Evolutionary conservation across 1,140 invertebrate species (phyloP).

Genomic region (Nymphalis io): DNA sequence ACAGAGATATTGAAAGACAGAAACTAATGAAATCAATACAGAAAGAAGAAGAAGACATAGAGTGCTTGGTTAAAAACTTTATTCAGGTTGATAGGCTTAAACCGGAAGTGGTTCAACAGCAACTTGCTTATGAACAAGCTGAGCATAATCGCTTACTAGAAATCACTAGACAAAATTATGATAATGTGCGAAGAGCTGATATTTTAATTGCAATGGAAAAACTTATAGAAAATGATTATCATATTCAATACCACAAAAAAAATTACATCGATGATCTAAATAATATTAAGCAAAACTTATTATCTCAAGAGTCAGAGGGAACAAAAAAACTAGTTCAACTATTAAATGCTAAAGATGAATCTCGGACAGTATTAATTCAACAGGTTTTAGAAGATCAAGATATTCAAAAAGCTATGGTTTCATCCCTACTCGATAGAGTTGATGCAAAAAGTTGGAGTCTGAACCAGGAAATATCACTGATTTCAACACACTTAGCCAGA

Average conservation of each 20-base stretch:
- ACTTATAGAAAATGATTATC: constrained; percentile 83
- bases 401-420: constrained; percentile 87
- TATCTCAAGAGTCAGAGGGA: constrained; percentile 79
- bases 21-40: constrained; percentile 82
- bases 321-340: constrained; percentile 82
- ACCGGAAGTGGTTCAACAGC: constrained; percentile 82
- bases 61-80: constrained; percentile 84
- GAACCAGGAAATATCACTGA: constrained; percentile 88
- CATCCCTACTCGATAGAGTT: constrained; percentile 86
- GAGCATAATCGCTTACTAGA: constrained; percentile 83
- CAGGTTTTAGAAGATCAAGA: constrained; percentile 85
- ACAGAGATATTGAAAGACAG: constrained; percentile 83
- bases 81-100: constrained; percentile 81
- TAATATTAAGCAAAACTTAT: constrained; percentile 81
- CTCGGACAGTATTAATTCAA: constrained; percentile 81
- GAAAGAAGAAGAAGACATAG: constrained; percentile 84
- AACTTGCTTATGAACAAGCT: constrained; percentile 84
- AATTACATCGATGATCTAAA: constrained; percentile 82
- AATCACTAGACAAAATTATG: constrained; percentile 79
- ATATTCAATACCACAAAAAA: constrained; percentile 81
- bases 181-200: constrained; percentile 78
- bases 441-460: constrained; percentile 89
- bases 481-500: constrained; percentile 87
- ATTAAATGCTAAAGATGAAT: constrained; percentile 83
- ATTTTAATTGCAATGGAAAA: constrained; percentile 85